Conservation (phyloP, 1,140 invertebrate genomes). For the Sycophila sp. region DNA sequence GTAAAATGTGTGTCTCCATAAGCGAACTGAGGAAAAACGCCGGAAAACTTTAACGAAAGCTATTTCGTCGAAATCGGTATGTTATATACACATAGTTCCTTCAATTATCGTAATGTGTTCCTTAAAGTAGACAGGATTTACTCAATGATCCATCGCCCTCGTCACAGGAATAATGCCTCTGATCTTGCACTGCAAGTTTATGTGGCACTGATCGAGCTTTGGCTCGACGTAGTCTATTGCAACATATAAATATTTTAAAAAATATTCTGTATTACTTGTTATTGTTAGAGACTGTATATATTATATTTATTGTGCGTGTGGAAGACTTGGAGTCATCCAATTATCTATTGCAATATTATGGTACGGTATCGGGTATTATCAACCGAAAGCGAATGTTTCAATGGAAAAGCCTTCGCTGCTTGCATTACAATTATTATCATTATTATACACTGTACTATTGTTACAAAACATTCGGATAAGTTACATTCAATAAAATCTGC, state of each 20-base stretch:
- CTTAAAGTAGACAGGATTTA: conserved; percentile 57
- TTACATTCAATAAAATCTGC: too few relatives aligned
- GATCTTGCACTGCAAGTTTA: conserved; percentile 36
- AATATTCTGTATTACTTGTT: conserved; percentile 32
- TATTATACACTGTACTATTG: too few relatives aligned
- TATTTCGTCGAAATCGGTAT: conserved; percentile 51
- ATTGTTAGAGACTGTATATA: conserved; percentile 29
- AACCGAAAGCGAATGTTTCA: conserved; percentile 1
- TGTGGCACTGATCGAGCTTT: conserved; percentile 29
- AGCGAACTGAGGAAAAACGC: conserved; percentile 53
- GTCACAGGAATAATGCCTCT: conserved; percentile 34
- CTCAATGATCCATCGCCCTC: conserved; percentile 36
- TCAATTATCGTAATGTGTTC: conserved; percentile 58
- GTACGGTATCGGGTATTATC: conserved; percentile 16
- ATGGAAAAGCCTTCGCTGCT: too few relatives aligned
- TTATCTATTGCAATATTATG: conserved; percentile 27
- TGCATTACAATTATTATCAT: too few relatives aligned
- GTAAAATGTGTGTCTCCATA: conserved; percentile 45
- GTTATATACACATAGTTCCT: conserved; percentile 45
- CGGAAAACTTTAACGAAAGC: conserved; percentile 53
- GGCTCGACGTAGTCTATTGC: conserved; percentile 28
- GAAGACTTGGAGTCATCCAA: conserved; percentile 29
- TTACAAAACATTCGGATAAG: neutral
- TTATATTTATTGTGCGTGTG: conserved; percentile 33
- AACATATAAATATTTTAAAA: conserved; percentile 40